Conservation (phyloP, 1,140 invertebrate species). For the Drosophila aff. region DNA sequence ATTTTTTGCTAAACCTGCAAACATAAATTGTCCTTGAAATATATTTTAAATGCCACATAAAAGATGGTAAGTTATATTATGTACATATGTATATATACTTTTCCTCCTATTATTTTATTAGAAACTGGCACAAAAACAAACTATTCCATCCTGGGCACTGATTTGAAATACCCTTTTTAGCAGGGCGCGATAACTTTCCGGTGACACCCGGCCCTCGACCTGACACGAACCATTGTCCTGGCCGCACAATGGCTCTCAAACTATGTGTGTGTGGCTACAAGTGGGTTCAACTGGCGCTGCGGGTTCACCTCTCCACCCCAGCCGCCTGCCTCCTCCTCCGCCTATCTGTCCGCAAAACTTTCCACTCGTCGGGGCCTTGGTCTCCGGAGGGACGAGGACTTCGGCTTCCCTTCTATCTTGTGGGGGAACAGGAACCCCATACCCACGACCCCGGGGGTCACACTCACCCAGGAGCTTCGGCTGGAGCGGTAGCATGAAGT, state of each 20-base stretch:
- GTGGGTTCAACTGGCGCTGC: slow-evolving; percentile 62
- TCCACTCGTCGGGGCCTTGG: slow-evolving; percentile 10
- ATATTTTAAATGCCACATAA: background rate
- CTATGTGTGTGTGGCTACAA: slow-evolving; percentile 51
- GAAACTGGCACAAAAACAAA: background rate
- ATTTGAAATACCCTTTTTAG: slow-evolving; percentile 11
- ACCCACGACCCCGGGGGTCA: slow-evolving; percentile 42
- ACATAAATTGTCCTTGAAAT: background rate
- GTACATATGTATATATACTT: background rate
- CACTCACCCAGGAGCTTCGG: slow-evolving; percentile 86
- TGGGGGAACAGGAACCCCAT: slow-evolving; percentile 25
- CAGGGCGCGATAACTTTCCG: slow-evolving; percentile 39
- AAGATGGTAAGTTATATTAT: background rate
- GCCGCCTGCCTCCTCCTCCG: background rate
- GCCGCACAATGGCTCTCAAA: slow-evolving; percentile 57
- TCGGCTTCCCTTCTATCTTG: background rate
- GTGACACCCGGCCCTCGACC: slow-evolving; percentile 18
- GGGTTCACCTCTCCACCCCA: slow-evolving; percentile 20
- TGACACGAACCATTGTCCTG: slow-evolving; percentile 30
- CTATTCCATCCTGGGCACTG: background rate
- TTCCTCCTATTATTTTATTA: background rate
- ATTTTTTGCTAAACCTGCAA: background rate
- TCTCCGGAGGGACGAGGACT: background rate
- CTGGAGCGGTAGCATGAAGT: slow-evolving; percentile 88
- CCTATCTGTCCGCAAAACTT: slow-evolving; percentile 60